Evolutionary conservation across 2,113 vertebrate species (phyloP).

Genomic region (Pangasianodon gigas): DNA sequence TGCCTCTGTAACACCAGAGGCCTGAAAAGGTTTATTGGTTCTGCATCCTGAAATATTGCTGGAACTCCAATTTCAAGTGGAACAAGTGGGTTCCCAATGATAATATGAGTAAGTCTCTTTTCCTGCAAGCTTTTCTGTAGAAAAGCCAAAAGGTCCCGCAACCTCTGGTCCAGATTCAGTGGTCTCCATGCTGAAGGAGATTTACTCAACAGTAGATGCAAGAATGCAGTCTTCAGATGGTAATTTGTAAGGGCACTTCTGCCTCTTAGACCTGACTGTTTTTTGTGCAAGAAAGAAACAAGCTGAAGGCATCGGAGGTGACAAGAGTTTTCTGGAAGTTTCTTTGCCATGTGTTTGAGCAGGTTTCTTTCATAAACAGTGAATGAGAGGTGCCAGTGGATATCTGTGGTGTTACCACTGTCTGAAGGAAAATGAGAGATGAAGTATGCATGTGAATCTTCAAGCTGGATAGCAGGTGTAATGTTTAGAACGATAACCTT

Average conservation of each 20-base stretch:
- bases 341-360: constrained; percentile 81
- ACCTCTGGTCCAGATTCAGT: constrained; percentile 70
- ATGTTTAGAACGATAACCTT: constrained; percentile 85
- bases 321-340: constrained; percentile 82
- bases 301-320: constrained; percentile 92
- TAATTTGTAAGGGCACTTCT: constrained; percentile 80
- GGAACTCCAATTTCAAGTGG: constrained; percentile 79
- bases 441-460: constrained; percentile 85
- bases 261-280: constrained; percentile 85
- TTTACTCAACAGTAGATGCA: constrained; percentile 81
- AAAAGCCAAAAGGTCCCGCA: constrained; percentile 82
- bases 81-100: constrained; percentile 84
- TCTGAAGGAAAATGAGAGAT: constrained; percentile 81
- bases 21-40: constrained; percentile 90
- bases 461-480: constrained; percentile 84
- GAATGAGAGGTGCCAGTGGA: constrained; percentile 86
- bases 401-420: constrained; percentile 66
- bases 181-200: constrained; percentile 72
- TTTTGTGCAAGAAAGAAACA: constrained; percentile 85
- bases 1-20: constrained; percentile 82
- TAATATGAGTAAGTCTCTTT: constrained; percentile 87
- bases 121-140: constrained; percentile 86
- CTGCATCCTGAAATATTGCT: constrained; percentile 70
- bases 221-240: constrained; percentile 87
- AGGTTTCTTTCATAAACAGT: constrained; percentile 88